Percentiles rank a stretch among this genome's conserved stretches.
Evolutionary conservation across 2,888 invertebrate genomes (phyloP).

Genomic region (Spodoptera littoralis): DNA sequence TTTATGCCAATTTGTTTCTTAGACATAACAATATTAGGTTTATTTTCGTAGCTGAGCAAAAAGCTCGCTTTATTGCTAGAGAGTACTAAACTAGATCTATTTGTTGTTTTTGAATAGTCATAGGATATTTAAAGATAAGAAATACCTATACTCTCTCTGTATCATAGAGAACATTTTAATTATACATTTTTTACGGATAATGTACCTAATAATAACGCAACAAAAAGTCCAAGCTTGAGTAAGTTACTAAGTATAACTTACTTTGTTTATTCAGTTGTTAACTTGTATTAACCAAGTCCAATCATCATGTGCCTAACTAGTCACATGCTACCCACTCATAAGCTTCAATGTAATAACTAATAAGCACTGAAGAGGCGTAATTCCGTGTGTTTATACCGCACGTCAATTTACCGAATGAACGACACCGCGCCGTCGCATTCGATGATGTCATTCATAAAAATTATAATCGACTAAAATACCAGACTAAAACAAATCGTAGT

Average conservation of each 20-base stretch:
- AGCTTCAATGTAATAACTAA: slow-evolving; percentile 33
- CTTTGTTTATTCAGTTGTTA: slow-evolving; percentile 12
- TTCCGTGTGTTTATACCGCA: slow-evolving; percentile 60
- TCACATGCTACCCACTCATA: slow-evolving; percentile 32
- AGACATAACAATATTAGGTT: slow-evolving; percentile 21
- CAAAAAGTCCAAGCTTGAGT: too few species aligned
- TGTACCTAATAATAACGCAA: too few species aligned
- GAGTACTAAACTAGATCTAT: not conserved
- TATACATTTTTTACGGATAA: too few species aligned
- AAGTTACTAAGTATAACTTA: not conserved
- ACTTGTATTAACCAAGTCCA: slow-evolving; percentile 9
- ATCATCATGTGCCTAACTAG: not conserved
- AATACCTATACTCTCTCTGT: too few species aligned
- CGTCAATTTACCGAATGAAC: slow-evolving; percentile 64
- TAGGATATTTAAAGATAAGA: not conserved
- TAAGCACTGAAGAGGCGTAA: slow-evolving; percentile 46
- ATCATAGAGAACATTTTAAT: too few species aligned
- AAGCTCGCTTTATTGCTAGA: not conserved
- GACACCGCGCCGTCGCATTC: slow-evolving; percentile 48
- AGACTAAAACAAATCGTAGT: slow-evolving; percentile 19
- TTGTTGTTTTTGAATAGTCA: not conserved
- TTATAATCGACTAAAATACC: slow-evolving; percentile 37
- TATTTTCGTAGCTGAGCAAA: slow-evolving; percentile 7
- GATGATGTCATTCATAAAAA: slow-evolving; percentile 53
- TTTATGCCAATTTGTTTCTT: slow-evolving; percentile 55